phyloP scores from a whole-genome alignment of 2,888 invertebrate genomes.

The Zaprionus obscuricornis region DNA sequence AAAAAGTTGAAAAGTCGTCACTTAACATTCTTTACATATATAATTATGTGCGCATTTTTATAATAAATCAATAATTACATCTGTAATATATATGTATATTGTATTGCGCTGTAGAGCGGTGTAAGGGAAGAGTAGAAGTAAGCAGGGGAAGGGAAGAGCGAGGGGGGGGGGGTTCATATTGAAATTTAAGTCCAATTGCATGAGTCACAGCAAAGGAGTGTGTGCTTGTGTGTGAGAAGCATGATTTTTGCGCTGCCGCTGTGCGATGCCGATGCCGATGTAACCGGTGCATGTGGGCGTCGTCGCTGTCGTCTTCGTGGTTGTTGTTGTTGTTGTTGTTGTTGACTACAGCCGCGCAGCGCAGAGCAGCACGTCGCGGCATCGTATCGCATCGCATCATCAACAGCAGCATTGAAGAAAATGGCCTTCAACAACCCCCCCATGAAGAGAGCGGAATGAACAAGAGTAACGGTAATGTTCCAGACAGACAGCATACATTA shows the following conservation, averaged over 20 bases:
- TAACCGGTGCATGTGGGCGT: conserved; percentile 73
- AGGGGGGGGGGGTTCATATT: conserved; percentile 14
- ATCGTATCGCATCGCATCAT: no score
- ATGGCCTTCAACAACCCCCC: conserved; percentile 77
- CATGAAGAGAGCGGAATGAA: conserved; percentile 57
- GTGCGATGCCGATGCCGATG: conserved; percentile 44
- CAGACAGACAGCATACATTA: no score
- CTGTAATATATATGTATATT: no score
- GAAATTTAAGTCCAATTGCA: conserved; percentile 55
- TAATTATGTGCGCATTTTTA: background rate
- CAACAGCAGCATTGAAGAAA: conserved; percentile 29
- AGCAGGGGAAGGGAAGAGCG: background rate
- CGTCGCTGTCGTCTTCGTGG: no score
- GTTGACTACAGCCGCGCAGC: conserved; percentile 31
- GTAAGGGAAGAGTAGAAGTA: no score
- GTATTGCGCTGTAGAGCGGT: no score
- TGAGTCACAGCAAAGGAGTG: no score
- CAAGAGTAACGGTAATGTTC: conserved; percentile 53
- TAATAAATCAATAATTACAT: no score
- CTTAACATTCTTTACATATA: conserved; percentile 10
- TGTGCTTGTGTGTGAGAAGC: no score
- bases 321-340: no score
- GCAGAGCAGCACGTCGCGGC: no score
- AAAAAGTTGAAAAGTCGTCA: conserved; percentile 10
- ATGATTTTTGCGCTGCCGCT: conserved; percentile 21